Base-by-base conservation (phyloP, 2,888 invertebrate species). In the Hyposoter didymator region DNA sequence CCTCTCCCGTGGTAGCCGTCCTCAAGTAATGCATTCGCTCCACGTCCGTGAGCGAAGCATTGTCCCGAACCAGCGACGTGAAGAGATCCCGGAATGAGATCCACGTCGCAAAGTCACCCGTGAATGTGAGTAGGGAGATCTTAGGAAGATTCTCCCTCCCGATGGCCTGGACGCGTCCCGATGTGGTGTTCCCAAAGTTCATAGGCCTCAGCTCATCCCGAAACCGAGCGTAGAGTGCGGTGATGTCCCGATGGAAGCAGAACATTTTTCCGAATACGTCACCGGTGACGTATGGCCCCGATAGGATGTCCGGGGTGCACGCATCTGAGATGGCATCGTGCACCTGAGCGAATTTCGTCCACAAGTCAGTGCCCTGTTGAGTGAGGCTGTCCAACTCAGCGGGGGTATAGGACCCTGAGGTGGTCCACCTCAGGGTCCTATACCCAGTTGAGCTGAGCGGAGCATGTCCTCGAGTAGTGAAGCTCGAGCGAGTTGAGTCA, bases 11-110 rank as follows among this genome's bases (percentile, higher is more conserved):
- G 2, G 73, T 73, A 1, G 39, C 10, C 35, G 73, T 35, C 19
- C 59, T 39, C 14, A 73, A 14, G n/a, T 55, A 73, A 14, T 73
- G 73, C 73, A 73, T 59, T 1, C 73, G 73, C 35, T 73, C 73
- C 0, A 73, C 73, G 39, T 73, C 73, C 1, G 12, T 59, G 43
- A 73, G 32, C 19, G 12, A 55, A 12, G 14, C 35, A 5, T 73
- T 59, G 0, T 73, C 35, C 35, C 32, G 32, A 4, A 73, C 55
- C 8, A 73, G 2, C 1, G 73, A 32, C 1, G 55, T 73, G 55
- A 73, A 73, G 0, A 73, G 19, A 59, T 73, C 73, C 73, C 73
- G 73, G 19, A 73, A 73, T 5, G 73, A 73, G 1, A 32, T 39
- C 73, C 73, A 73, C 12, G n/a, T 1, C 7, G 73, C 2, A 19